phyloP scores from a whole-genome alignment of 2,888 invertebrate genomes.

The Apocheima hispidaria region DNA sequence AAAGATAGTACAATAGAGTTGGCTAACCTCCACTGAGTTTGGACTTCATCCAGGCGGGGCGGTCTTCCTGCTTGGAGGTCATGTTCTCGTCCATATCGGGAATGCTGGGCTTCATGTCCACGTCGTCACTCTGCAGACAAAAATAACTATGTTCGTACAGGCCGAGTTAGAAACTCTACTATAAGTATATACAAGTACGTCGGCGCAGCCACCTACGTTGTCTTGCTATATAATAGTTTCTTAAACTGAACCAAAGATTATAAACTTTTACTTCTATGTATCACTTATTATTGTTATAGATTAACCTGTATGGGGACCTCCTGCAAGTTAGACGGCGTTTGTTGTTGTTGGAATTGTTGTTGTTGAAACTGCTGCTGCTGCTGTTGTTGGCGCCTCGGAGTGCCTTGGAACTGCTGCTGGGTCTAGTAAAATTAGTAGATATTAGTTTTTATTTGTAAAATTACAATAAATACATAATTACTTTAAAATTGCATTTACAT shows the following conservation, averaged over 20 bases:
- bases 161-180: neutral
- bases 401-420: neutral
- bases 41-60: constrained; percentile 71
- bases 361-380: constrained; percentile 7
- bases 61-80: constrained; percentile 21
- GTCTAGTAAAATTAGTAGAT: neutral
- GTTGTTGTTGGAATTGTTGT: constrained; percentile 3
- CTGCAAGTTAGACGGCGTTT: constrained; percentile 14
- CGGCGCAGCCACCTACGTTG: too few species aligned
- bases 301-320: constrained; percentile 17
- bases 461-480: too few species aligned
- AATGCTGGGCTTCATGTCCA: constrained; percentile 48
- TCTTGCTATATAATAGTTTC: too few species aligned
- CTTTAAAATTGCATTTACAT: too few species aligned
- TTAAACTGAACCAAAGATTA: neutral
- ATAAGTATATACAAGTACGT: neutral
- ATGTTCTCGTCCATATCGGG: constrained; percentile 7
- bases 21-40: constrained; percentile 65
- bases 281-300: neutral
- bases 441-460: too few species aligned
- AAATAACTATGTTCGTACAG: neutral
- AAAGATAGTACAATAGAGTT: neutral
- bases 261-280: neutral
- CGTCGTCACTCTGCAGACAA: constrained; percentile 40
- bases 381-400: neutral